Evolutionary conservation across 2,113 vertebrate genomes (phyloP).

Genomic region (Seriola quinqueradiata): DNA sequence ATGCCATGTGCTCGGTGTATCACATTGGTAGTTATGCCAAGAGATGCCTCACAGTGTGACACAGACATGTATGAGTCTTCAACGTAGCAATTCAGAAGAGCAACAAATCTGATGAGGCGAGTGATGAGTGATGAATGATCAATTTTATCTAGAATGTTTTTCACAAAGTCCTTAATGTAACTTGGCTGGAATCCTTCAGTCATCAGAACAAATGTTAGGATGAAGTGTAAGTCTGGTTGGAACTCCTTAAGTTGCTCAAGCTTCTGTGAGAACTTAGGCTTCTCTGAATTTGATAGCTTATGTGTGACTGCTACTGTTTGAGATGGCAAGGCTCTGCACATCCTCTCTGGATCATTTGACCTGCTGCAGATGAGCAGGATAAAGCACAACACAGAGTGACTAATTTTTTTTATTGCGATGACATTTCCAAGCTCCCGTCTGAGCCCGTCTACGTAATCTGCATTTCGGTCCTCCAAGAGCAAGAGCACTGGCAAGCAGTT

Average conservation of each 20-base stretch:
- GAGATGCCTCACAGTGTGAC: conserved; percentile 83
- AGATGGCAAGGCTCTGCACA: conserved; percentile 51
- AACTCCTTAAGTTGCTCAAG: background rate
- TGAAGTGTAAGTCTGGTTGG: conserved; percentile 66
- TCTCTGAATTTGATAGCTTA: conserved; percentile 72
- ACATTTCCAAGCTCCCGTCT: conserved; percentile 64
- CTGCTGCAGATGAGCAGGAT: conserved; percentile 83
- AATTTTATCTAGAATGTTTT: conserved; percentile 71
- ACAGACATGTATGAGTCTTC: conserved; percentile 77
- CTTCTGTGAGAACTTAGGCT: conserved; percentile 75
- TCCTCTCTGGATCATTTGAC: conserved; percentile 76
- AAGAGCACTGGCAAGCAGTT: conserved; percentile 81
- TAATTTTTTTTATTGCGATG: conserved; percentile 63
- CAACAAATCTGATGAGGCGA: conserved; percentile 76
- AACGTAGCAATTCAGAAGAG: conserved; percentile 81
- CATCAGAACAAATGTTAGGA: conserved; percentile 85
- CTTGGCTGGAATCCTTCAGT: conserved; percentile 66
- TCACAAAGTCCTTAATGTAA: conserved; percentile 73
- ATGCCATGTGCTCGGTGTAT: no score
- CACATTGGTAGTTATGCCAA: conserved; percentile 63
- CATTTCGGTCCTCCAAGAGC: conserved; percentile 80
- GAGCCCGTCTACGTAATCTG: conserved; percentile 77
- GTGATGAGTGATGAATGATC: conserved; percentile 63
- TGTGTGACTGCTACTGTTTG: conserved; percentile 82
- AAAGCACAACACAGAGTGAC: conserved; percentile 69